Base-by-base conservation (phyloP, 2,888 invertebrate genomes). In the Euplexia lucipara region DNA sequence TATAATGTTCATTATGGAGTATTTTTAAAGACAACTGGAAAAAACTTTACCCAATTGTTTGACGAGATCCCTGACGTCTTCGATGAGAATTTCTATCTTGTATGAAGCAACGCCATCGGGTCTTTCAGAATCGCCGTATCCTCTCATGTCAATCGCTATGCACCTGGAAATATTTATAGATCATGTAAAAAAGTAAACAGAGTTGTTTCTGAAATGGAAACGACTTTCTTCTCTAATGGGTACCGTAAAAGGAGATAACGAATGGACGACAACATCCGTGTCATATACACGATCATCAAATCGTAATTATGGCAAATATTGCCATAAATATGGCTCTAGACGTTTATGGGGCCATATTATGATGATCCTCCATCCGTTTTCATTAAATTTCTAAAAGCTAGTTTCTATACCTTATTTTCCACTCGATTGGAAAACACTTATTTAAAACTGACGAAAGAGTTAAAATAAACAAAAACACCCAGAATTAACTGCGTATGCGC, bases 41-140 rank as follows among this genome's bases (percentile, higher is more conserved):
- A 1, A 34, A 37, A 41, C 32, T 75, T 85, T 88, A 94, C 96
- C 96, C 70, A 96, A 88, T 75, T 93, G 90, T 20, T 91, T 88
- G 37, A 97, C 92, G 0, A 97, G 88, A 74, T 96, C 96, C 68
- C 96, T 92, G 2, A 97, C 87, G 81, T 97, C 97, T 61, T 95
- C 96, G 0, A 96, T 91, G 16, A 97, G 82, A 26, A 95, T 76
- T 7, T 95, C 89, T 1, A 96, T 83, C 51, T 91, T 89, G 86
- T 97, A 97, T 1, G 88, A 75, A 1, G 87, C 83, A 14, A 90
- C 83, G 0, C 91, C 95, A 34, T 92, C 89, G 0, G 97, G 97
- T 81, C 96, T 96, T 69, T 97, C 97, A 0, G 97, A 97, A 63
- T 97, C 96, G 0, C 96, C 96, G 82, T 97, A 97, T 0, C 97